Conservation (phyloP, 2,888 invertebrate genomes). For the Thecophora atra region DNA sequence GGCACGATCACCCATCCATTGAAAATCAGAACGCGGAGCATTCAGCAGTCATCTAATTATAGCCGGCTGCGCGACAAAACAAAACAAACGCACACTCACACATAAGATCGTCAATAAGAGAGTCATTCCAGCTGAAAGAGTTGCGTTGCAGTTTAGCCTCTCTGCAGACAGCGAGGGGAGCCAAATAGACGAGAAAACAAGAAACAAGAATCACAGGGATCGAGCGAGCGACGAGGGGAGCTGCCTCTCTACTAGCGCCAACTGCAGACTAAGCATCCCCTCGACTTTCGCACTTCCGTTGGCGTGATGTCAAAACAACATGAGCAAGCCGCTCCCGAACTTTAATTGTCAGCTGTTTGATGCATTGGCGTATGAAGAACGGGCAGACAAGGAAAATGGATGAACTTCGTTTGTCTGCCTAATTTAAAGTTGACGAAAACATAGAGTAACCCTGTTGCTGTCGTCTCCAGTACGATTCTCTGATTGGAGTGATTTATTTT, state of each 20-base stretch:
- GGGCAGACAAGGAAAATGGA: no score
- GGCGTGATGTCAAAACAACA: slow-evolving; percentile 5
- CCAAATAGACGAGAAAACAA: slow-evolving; percentile 6
- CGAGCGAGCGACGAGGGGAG: no score
- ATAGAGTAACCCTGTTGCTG: background rate
- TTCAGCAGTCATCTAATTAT: slow-evolving; percentile 9
- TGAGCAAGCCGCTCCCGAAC: background rate
- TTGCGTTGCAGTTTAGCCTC: background rate
- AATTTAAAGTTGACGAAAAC: slow-evolving; percentile 19
- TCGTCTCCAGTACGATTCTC: no score
- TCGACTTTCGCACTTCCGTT: slow-evolving; percentile 21
- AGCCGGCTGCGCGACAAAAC: slow-evolving; percentile 6
- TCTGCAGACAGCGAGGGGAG: background rate
- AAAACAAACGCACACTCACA: background rate
- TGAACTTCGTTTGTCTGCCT: slow-evolving; percentile 18
- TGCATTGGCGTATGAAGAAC: background rate
- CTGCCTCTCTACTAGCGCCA: no score
- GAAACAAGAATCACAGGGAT: no score
- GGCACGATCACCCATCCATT: slow-evolving; percentile 49
- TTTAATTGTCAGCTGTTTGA: slow-evolving; percentile 19
- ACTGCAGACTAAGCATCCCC: no score
- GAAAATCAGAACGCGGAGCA: background rate
- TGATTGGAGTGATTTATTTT: no score
- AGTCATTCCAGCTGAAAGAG: no score
- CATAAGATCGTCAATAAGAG: background rate